Conservation (phyloP, 2,113 vertebrate species). For the Atlantisia rogersi region DNA sequence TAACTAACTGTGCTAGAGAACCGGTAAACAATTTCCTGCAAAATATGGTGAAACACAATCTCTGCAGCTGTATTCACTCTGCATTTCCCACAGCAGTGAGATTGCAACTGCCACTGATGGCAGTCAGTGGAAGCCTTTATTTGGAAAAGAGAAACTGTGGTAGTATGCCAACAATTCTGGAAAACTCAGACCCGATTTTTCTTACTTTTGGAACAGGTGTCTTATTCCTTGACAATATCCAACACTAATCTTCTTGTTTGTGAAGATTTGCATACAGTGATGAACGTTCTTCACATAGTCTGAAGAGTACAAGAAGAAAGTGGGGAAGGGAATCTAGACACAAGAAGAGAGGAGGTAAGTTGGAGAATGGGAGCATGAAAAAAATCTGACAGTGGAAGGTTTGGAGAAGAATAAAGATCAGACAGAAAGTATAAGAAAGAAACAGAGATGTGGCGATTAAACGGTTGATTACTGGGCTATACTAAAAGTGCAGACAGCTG, state of each 20-base stretch:
- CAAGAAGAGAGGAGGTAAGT: not conserved
- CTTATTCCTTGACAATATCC: not conserved
- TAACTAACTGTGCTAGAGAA: not conserved
- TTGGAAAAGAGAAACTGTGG: not conserved
- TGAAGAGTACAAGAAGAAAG: not conserved
- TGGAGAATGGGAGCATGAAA: not conserved
- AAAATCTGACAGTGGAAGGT: not conserved
- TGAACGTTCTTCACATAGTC: not conserved
- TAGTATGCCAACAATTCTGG: not conserved
- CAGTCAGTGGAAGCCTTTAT: not conserved
- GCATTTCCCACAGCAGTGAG: not conserved
- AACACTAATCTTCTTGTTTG: not conserved
- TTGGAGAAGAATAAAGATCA: not conserved
- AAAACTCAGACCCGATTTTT: not conserved
- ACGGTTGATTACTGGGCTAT: not conserved
- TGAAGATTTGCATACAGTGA: not conserved
- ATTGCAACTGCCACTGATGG: not conserved
- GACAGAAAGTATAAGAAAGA: not conserved
- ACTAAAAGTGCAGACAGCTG: accelerated
- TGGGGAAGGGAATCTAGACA: not conserved
- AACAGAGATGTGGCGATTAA: not conserved
- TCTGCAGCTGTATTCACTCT: not conserved
- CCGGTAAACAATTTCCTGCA: not conserved
- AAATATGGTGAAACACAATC: not conserved
- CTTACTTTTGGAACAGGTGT: not conserved